Evolutionary conservation across 2,113 vertebrate species (phyloP).

Genomic region (Grammomys dolichurus): DNA sequence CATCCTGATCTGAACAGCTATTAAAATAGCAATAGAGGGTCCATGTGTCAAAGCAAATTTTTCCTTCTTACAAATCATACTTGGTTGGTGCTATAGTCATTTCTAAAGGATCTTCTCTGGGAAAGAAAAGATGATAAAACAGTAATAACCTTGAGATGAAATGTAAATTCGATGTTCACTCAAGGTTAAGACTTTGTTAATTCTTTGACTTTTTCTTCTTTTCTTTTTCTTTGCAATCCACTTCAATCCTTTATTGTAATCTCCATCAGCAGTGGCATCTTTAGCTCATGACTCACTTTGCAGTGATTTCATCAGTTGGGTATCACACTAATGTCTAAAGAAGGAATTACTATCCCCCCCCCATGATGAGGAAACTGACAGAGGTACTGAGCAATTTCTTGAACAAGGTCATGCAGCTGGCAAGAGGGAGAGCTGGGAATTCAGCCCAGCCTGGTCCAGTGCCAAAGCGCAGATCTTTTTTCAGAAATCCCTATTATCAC

Average conservation of each 20-base stretch:
- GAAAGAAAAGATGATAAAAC: not conserved
- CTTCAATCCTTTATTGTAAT: not conserved
- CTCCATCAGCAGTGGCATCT: not conserved
- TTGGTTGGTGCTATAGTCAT: not conserved
- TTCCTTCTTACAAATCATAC: not conserved
- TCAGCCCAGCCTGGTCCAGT: not conserved
- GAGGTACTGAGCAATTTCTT: not conserved
- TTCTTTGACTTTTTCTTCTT: not conserved
- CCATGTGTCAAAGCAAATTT: slow-evolving; percentile 28
- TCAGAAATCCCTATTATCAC: not conserved
- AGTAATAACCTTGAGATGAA: slow-evolving; percentile 16
- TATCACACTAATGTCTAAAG: not conserved
- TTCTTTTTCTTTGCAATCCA: not conserved
- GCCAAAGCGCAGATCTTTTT: not conserved
- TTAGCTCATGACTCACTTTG: not conserved
- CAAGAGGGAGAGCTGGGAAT: not conserved
- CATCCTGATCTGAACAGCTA: slow-evolving; percentile 13
- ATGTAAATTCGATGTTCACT: not conserved
- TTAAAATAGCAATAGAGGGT: not conserved
- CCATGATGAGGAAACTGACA: slow-evolving; percentile 5
- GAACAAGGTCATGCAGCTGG: not conserved
- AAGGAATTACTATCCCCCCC: not conserved
- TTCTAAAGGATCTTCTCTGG: not conserved
- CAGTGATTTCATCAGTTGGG: not conserved
- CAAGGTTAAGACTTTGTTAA: slow-evolving; percentile 2